These are phyloP conservation scores for Peromyscus polionotus DNA, from an alignment of 2,113 vertebrate genomes.

Conservation along the genomic window DNA sequence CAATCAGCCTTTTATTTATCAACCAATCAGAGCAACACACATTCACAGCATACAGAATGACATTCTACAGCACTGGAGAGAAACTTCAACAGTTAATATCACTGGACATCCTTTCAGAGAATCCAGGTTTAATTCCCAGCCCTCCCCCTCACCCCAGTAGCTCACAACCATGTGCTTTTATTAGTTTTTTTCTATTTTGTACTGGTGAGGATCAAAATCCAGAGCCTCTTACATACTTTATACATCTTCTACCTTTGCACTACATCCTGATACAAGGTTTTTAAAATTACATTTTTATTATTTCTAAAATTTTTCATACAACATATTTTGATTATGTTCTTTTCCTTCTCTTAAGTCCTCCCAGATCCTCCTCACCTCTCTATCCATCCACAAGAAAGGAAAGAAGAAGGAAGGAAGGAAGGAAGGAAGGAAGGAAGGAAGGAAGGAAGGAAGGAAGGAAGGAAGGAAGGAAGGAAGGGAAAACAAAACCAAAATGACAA, in stretches of 20 bases:
- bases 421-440: no score
- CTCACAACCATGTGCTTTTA: background rate
- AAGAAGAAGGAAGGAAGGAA: no score
- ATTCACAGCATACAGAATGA: no score
- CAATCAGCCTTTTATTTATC: no score
- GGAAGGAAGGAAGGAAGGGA: background rate
- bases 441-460: no score
- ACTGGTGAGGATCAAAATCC: background rate
- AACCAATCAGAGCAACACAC: no score
- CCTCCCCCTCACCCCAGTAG: no score
- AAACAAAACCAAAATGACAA: background rate
- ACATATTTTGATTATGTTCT: background rate
- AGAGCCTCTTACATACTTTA: background rate
- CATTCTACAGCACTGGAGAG: background rate
- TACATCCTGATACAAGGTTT: background rate
- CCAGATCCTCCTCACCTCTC: background rate
- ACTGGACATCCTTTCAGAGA: background rate
- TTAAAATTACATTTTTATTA: background rate
- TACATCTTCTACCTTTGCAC: background rate
- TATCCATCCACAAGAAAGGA: no score
- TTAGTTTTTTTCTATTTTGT: background rate
- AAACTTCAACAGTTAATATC: background rate
- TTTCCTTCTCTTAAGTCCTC: background rate
- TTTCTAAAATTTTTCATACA: background rate
- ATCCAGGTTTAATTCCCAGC: background rate